Conservation (phyloP, 1,140 invertebrate species). For the Sinella curviseta region DNA sequence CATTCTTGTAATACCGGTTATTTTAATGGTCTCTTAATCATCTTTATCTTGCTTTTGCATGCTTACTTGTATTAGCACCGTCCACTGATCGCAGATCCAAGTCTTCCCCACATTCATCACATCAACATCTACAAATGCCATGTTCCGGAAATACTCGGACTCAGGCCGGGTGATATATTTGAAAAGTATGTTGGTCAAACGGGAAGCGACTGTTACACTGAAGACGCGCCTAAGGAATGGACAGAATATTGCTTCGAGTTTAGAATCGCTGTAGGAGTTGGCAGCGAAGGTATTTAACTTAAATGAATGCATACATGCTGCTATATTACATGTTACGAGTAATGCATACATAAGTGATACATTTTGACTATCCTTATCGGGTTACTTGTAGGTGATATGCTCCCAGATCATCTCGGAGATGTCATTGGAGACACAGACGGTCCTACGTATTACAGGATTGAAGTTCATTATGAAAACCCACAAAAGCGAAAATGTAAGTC, state of each 20-base stretch:
- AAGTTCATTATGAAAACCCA: constrained; percentile 84
- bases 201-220: constrained; percentile 67
- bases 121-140: constrained; percentile 82
- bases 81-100: constrained; percentile 59
- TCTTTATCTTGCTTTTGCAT: not conserved
- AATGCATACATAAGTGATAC: not conserved
- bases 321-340: not conserved
- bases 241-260: constrained; percentile 71
- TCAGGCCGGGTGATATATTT: constrained; percentile 54
- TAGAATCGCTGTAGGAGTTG: constrained; percentile 76
- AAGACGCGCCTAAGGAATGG: constrained; percentile 72
- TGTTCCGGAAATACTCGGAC: constrained; percentile 48
- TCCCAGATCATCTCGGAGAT: constrained; percentile 74
- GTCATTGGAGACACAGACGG: constrained; percentile 54
- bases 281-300: constrained; percentile 66
- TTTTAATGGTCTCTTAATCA: not conserved
- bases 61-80: constrained; percentile 60
- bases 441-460: constrained; percentile 79
- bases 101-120: constrained; percentile 71
- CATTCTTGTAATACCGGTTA: not conserved
- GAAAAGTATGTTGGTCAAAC: constrained; percentile 64
- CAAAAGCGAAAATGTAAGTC: constrained; percentile 62
- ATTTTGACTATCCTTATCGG: not conserved
- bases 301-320: no score
- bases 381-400: constrained; percentile 66